phyloP scores from a whole-genome alignment of 2,113 vertebrate genomes.

The Pagrus major region DNA sequence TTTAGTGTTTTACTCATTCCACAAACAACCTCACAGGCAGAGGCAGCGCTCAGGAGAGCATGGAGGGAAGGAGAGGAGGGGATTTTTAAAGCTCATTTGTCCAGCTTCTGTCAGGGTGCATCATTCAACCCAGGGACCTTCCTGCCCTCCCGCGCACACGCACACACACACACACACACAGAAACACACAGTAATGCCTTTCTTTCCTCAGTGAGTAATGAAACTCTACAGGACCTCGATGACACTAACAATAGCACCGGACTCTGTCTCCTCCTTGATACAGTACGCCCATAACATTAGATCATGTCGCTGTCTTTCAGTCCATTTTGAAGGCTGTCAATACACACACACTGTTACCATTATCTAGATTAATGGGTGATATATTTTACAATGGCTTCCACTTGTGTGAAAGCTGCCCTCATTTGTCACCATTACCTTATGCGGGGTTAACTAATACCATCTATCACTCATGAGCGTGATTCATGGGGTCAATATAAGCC shows the following conservation, averaged over 20 bases:
- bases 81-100: constrained; percentile 59
- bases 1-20: constrained; percentile 30
- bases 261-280: background rate
- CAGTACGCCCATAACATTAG: constrained; percentile 18
- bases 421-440: constrained; percentile 48
- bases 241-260: constrained; percentile 28
- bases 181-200: constrained; percentile 42
- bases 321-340: constrained; percentile 47
- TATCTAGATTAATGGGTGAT: constrained; percentile 42
- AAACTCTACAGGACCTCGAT: constrained; percentile 34
- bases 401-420: constrained; percentile 27
- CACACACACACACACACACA: constrained; percentile 29
- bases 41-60: constrained; percentile 8
- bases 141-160: constrained; percentile 20
- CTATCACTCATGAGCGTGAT: constrained; percentile 53
- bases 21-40: constrained; percentile 24
- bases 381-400: constrained; percentile 25
- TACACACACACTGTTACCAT: constrained; percentile 27
- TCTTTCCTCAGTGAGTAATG: constrained; percentile 64
- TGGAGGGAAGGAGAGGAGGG: background rate
- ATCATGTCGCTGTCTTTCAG: constrained; percentile 33
- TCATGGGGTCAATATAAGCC: constrained; percentile 43
- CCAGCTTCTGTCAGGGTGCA: constrained; percentile 44
- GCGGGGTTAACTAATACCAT: constrained; percentile 19
- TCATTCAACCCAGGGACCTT: constrained; percentile 50